Percentiles rank a stretch among this genome's conserved stretches.
These are phyloP conservation scores for Syngnathus rostellatus DNA, from an alignment of 2,797 vertebrate genomes.

Conservation along the genomic window DNA sequence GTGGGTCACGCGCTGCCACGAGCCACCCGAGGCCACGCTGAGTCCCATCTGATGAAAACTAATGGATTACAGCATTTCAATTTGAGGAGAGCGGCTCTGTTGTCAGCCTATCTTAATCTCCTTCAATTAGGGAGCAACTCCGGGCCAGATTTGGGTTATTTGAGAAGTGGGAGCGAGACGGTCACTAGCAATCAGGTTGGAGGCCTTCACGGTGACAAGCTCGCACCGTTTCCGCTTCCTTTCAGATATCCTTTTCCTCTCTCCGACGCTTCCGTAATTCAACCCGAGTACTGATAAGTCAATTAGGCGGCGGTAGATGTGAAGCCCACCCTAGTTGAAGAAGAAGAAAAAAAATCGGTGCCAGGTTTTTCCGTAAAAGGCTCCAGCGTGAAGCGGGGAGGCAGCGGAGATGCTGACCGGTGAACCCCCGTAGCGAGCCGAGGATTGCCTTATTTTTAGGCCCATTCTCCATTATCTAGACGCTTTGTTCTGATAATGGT, in stretches of 20 bases:
- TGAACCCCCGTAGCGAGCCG: slow-evolving; percentile 51
- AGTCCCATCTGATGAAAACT: slow-evolving; percentile 66
- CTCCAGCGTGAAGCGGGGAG: slow-evolving; percentile 31
- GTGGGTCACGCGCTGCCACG: slow-evolving; percentile 26
- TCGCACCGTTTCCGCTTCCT: slow-evolving; percentile 24
- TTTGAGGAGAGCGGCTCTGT: slow-evolving; percentile 52
- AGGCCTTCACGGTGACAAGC: slow-evolving; percentile 39
- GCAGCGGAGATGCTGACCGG: slow-evolving; percentile 57
- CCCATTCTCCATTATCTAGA: slow-evolving; percentile 71
- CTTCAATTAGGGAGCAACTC: slow-evolving; percentile 67
- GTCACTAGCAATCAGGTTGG: slow-evolving; percentile 54
- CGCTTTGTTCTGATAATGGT: slow-evolving; percentile 79
- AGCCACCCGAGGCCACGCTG: slow-evolving; percentile 24
- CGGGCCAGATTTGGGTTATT: slow-evolving; percentile 70
- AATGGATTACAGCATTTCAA: slow-evolving; percentile 71
- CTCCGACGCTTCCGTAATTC: slow-evolving; percentile 64
- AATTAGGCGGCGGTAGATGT: slow-evolving; percentile 54
- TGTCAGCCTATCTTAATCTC: slow-evolving; percentile 70
- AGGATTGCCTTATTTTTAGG: slow-evolving; percentile 68
- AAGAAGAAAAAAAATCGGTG: slow-evolving; percentile 15
- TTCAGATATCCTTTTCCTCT: slow-evolving; percentile 38
- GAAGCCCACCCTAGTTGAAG: slow-evolving; percentile 45
- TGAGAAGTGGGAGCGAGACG: slow-evolving; percentile 54
- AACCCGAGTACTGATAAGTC: slow-evolving; percentile 61
- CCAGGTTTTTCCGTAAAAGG: slow-evolving; percentile 17